Evolutionary conservation across 2,888 invertebrate genomes (phyloP), one percentile per base, ranked within the genome.

Genomic region (Chymomyza fuscimana): DNA sequence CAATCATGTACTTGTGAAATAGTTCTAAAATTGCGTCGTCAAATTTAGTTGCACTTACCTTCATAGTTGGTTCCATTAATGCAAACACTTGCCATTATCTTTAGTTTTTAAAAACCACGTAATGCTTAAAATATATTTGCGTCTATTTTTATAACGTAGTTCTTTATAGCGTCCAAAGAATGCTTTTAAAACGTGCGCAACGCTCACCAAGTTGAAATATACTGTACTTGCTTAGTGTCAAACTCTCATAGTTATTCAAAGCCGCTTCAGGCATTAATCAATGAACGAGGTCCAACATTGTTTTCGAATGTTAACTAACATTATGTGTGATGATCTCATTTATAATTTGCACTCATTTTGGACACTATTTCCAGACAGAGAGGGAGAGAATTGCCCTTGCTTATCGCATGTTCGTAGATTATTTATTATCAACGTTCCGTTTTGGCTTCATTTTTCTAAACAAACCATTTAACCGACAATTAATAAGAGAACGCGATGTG

Each of bases 1-100:
- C 0, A 9, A 7, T 32, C 1, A 9, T 5, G 32, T 32, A 7
- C 32, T 32, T 32, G 1, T 5, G 1, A 32, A 32, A 4, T 15
- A 16, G 15, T 29, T 32, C 5, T 60, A n/a, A 15, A 60, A 60
- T 60, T 60, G 6, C n/a, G 15, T 6, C 36, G 19, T 22, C 2
- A 25, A 36, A 36, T 32, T 51, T 25, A 25, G 5, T 56, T 65
- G 58, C 52, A 67, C 72, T 52, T 74, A 83, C 83, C 83, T 62
- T 73, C 86, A 69, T 86, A 72, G 69, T 70, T 62, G 29, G 66
- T 73, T 65, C 83, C 86, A 69, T 83, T 83, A 71, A 83, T 83
- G 72, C 73, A 80, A 58, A 83, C 76, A 67, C 54, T 77, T 59
- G 67, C 70, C 86, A 83, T 86, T 73, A 74, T 82, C 73, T 63